Conservation (phyloP, 2,113 vertebrate genomes). For the Octodon degus region DNA sequence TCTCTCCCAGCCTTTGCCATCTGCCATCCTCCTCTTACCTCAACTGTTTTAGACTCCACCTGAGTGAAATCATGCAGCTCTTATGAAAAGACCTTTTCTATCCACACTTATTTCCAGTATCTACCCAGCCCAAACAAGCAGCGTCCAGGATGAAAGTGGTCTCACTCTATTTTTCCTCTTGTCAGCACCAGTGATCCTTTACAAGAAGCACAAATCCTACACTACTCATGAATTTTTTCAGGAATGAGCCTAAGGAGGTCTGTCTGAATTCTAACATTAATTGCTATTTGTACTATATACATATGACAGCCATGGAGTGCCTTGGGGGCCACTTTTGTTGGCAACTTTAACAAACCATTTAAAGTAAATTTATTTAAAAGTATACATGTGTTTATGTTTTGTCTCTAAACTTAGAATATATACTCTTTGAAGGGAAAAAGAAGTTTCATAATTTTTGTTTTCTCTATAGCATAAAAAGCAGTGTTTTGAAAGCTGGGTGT, state of each 20-base stretch:
- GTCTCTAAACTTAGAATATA: conserved; percentile 54
- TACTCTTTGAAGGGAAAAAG: conserved; percentile 27
- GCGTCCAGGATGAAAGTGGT: neutral
- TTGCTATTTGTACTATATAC: neutral
- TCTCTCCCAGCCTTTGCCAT: neutral
- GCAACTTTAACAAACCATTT: neutral
- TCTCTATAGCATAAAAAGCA: neutral
- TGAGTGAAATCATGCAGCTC: neutral
- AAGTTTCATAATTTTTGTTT: conserved; percentile 9
- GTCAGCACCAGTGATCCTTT: neutral
- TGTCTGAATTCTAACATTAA: neutral
- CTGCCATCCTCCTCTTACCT: neutral
- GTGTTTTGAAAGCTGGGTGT: conserved; percentile 31
- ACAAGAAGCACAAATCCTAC: neutral
- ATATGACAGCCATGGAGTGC: neutral
- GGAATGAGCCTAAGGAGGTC: neutral
- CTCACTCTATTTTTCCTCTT: neutral
- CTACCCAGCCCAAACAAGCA: neutral
- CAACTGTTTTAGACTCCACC: neutral
- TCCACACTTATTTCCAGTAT: neutral
- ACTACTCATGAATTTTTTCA: neutral
- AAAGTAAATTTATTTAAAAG: conserved; percentile 2
- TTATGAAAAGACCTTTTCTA: neutral
- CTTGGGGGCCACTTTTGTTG: neutral
- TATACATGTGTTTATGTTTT: neutral